phyloP scores from a whole-genome alignment of 2,113 vertebrate species.

The Nannospalax galili region DNA sequence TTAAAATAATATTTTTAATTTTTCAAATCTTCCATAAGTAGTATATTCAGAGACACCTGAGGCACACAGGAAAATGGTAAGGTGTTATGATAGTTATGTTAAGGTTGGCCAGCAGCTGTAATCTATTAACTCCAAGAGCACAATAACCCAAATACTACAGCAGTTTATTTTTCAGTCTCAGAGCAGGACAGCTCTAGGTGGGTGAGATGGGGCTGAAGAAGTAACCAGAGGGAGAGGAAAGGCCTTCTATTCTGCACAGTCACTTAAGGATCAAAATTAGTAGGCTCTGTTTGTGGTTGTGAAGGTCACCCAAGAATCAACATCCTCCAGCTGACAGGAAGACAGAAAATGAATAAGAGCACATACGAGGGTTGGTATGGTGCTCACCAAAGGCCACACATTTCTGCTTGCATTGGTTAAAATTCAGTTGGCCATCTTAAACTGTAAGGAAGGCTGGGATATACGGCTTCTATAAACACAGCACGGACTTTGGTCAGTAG shows the following conservation, averaged over 20 bases:
- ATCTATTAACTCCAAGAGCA: neutral
- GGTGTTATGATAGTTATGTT: neutral
- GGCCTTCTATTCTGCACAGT: neutral
- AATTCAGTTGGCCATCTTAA: neutral
- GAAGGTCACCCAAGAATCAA: neutral
- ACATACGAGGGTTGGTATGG: neutral
- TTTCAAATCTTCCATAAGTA: conserved; percentile 8
- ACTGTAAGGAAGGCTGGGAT: neutral
- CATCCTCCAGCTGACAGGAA: neutral
- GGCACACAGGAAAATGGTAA: neutral
- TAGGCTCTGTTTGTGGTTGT: neutral
- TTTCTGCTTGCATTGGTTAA: neutral
- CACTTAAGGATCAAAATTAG: neutral
- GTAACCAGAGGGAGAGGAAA: neutral
- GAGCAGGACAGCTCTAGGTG: neutral
- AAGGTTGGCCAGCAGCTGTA: neutral
- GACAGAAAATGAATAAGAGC: neutral
- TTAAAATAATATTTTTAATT: conserved; percentile 7
- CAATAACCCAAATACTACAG: neutral
- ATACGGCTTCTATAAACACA: neutral
- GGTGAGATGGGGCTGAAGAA: neutral
- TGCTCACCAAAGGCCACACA: neutral
- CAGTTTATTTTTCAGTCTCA: neutral
- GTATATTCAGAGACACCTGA: neutral
- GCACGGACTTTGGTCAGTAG: neutral